A percentile compares a stretch with the other conserved stretches of the same genome.
These are phyloP conservation scores for Porites divaricata DNA, from an alignment of 92 coral and sea anemone genomes.

Conservation along the genomic window DNA sequence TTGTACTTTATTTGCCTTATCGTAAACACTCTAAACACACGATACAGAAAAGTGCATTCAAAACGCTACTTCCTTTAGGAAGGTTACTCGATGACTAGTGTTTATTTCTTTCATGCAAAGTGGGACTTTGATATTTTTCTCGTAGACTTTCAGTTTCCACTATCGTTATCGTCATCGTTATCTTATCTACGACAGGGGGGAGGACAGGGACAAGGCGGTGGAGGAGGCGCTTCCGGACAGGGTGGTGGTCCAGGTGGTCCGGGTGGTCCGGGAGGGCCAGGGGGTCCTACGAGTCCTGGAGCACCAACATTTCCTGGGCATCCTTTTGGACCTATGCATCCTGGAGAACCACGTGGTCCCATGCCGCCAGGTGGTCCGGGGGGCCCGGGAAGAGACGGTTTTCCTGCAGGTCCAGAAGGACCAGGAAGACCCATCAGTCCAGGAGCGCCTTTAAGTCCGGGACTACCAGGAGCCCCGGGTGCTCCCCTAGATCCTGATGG, in stretches of 20 bases:
- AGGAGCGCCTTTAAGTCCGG: slow-evolving; percentile 47
- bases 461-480: slow-evolving; percentile 59
- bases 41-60: no score
- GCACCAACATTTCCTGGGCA: slow-evolving; percentile 69
- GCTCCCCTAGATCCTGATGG: slow-evolving; percentile 79
- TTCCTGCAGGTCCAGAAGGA: slow-evolving; percentile 58
- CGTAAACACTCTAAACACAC: no score
- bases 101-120: no score
- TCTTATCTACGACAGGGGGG: no score
- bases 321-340: slow-evolving; percentile 65
- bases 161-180: no score
- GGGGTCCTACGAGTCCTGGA: slow-evolving; percentile 73
- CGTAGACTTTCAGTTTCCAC: no score
- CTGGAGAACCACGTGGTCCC: slow-evolving; percentile 60
- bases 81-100: no score
- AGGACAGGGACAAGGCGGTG: slow-evolving; percentile 35
- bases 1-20: no score
- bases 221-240: slow-evolving; percentile 12
- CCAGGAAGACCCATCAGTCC: slow-evolving; percentile 72
- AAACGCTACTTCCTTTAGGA: no score
- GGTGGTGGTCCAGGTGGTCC: slow-evolving; percentile 72
- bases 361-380: slow-evolving; percentile 81
- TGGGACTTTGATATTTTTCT: no score
- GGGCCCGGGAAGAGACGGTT: slow-evolving; percentile 76
- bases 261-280: slow-evolving; percentile 84